These are phyloP conservation scores for Climacteris rufus DNA, from an alignment of 2,113 vertebrate genomes.

Conservation along the genomic window DNA sequence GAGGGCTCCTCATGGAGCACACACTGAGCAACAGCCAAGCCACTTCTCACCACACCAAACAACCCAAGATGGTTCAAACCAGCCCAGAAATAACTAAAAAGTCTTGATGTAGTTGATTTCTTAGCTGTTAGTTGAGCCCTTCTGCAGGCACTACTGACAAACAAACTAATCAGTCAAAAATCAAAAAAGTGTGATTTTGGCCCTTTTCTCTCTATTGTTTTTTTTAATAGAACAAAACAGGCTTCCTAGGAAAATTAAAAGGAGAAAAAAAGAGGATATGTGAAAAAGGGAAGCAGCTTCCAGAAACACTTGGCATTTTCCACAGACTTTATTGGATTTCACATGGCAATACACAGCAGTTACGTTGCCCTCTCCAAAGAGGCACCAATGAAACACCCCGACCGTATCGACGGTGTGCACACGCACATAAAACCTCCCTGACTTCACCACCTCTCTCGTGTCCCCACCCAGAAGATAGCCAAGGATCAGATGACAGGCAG, in stretches of 20 bases:
- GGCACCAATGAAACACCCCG: neutral
- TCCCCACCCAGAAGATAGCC: neutral
- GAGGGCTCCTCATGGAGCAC: neutral
- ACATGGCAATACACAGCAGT: conserved; percentile 60
- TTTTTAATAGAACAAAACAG: neutral
- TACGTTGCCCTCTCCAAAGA: neutral
- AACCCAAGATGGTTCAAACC: neutral
- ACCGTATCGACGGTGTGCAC: neutral
- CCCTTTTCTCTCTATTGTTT: neutral
- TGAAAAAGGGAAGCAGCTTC: neutral
- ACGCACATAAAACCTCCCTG: neutral
- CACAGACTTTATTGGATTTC: conserved; percentile 70
- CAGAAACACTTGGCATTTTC: conserved; percentile 26
- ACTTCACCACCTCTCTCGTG: neutral
- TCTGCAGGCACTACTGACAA: neutral
- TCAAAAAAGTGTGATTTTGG: neutral
- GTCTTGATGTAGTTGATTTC: neutral
- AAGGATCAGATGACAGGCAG: neutral
- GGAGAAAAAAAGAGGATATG: too few relatives aligned
- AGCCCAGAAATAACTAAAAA: neutral
- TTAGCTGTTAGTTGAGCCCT: neutral
- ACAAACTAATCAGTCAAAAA: fast-evolving
- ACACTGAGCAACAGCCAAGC: fast-evolving
- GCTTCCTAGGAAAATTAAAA: neutral
- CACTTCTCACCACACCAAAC: neutral